These are phyloP conservation scores for Asbolus verrucosus DNA, from an alignment of 1,140 invertebrate genomes.

Conservation along the genomic window DNA sequence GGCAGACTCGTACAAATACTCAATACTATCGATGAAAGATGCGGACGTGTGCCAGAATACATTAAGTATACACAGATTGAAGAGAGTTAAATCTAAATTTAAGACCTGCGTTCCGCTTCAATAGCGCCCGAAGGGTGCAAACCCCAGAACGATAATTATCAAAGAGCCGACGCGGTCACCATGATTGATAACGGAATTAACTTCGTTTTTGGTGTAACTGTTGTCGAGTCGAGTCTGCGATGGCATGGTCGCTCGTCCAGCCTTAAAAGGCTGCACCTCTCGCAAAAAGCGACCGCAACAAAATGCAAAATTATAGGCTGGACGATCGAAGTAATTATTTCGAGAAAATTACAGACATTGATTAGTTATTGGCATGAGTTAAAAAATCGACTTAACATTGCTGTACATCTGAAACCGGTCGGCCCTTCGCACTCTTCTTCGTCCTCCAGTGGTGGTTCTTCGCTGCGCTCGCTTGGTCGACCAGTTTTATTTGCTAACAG, in stretches of 20 bases:
- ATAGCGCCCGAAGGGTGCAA: conserved; percentile 20
- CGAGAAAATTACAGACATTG: conserved; percentile 54
- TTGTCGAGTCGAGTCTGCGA: background rate
- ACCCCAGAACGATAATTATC: background rate
- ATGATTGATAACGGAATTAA: conserved; percentile 23
- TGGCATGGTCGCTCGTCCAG: background rate
- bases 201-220: conserved; percentile 17
- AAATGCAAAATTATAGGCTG: conserved; percentile 51
- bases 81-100: conserved; percentile 47
- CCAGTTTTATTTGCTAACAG: conserved; percentile 60
- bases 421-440: background rate
- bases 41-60: conserved; percentile 47
- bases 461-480: conserved; percentile 47
- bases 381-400: conserved; percentile 53
- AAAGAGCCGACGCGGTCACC: background rate
- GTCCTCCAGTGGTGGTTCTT: background rate
- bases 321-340: conserved; percentile 49
- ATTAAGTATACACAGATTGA: conserved; percentile 43
- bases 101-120: conserved; percentile 30
- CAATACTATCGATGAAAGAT: conserved; percentile 50
- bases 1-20: conserved; percentile 49
- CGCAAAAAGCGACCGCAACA: conserved; percentile 41
- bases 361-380: conserved; percentile 55
- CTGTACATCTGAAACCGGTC: conserved; percentile 42
- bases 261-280: conserved; percentile 15